phyloP scores from a whole-genome alignment of 2,797 vertebrate species.

The Pipistrellus kuhlii region DNA sequence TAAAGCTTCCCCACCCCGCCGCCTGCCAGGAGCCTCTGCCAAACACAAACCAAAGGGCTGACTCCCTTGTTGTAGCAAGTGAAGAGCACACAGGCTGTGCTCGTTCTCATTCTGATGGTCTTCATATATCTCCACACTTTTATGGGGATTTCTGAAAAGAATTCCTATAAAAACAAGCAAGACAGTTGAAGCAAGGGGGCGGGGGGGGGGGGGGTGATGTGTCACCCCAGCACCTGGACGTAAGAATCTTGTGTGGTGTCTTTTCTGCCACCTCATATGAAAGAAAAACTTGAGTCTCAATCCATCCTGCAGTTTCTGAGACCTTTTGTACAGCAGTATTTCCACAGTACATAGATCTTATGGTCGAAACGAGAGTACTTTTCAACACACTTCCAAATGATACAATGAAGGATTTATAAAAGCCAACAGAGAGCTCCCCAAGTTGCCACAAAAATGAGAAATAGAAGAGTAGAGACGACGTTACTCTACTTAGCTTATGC shows the following conservation, averaged over 20 bases:
- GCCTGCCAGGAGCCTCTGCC: not conserved
- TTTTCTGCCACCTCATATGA: not conserved
- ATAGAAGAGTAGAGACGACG: not conserved
- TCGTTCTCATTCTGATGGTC: not conserved
- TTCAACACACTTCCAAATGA: not conserved
- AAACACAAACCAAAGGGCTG: not conserved
- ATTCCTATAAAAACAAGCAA: not conserved
- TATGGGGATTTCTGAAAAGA: not conserved
- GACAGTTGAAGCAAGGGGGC: not conserved
- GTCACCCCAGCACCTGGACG: fast-evolving
- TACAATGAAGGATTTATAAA: not conserved
- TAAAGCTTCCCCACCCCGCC: not conserved
- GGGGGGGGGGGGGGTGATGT: fast-evolving
- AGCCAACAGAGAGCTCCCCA: not conserved
- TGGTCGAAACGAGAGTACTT: not conserved
- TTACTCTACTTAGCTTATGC: not conserved
- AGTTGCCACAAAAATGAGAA: not conserved
- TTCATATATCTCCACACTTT: not conserved
- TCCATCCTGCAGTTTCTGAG: not conserved
- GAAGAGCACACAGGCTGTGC: no score
- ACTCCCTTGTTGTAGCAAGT: not conserved
- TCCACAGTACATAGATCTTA: not conserved
- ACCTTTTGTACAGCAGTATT: not conserved
- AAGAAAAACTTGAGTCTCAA: not conserved
- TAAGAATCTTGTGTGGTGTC: not conserved